Conservation (phyloP, 2,888 invertebrate species). For the Nowickia ferox region DNA sequence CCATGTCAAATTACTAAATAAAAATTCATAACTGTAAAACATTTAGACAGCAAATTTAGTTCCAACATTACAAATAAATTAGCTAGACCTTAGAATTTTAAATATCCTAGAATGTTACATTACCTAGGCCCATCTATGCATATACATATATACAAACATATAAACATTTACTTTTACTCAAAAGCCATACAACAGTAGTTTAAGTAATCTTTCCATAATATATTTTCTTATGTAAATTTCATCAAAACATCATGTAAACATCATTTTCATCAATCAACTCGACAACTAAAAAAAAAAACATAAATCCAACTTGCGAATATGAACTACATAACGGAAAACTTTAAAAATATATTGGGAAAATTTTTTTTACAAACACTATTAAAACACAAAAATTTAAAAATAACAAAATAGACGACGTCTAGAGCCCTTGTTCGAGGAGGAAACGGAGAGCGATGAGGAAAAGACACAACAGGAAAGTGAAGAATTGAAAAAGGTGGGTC, state of each 20-base stretch:
- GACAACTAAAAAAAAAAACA: conserved; percentile 50
- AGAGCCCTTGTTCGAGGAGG: conserved; percentile 93
- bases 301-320: conserved; percentile 41
- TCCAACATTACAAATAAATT: neutral
- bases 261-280: conserved; percentile 66
- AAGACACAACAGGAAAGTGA: conserved; percentile 83
- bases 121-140: neutral
- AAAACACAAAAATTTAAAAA: conserved; percentile 14
- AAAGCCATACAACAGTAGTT: conserved; percentile 23
- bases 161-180: neutral
- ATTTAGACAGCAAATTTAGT: neutral
- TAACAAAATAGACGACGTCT: conserved; percentile 86
- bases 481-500: conserved; percentile 83
- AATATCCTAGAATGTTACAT: neutral
- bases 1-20: neutral
- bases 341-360: conserved; percentile 47
- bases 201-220: conserved; percentile 42
- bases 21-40: neutral
- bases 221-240: conserved; percentile 63
- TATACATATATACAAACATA: neutral
- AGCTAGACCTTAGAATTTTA: neutral
- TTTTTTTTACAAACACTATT: conserved; percentile 41
- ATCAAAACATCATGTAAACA: conserved; percentile 55
- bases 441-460: conserved; percentile 87
- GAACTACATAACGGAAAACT: conserved; percentile 19